Percentiles rank a stretch among this genome's conserved stretches.
phyloP scores from a whole-genome alignment of 2,113 vertebrate species.

The Hemiprocne comata region DNA sequence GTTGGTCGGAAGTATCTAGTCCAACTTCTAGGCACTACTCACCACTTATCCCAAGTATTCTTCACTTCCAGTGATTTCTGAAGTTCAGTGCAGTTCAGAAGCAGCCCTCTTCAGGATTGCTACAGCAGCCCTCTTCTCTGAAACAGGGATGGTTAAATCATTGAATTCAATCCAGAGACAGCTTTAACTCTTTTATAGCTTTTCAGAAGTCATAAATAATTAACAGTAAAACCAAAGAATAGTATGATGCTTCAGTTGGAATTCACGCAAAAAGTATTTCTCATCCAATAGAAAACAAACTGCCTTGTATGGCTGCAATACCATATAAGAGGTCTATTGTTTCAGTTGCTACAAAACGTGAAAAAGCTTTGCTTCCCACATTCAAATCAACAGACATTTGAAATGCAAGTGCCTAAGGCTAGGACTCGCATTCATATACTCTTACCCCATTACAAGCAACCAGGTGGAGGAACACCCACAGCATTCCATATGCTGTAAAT shows the following conservation, averaged over 20 bases:
- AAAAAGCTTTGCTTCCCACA: conserved; percentile 3
- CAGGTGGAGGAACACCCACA: conserved; percentile 21
- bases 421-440: neutral
- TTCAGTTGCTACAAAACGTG: neutral
- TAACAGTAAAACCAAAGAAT: conserved; percentile 12
- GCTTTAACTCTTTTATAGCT: conserved; percentile 24
- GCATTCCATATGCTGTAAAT: neutral
- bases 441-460: neutral
- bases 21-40: neutral
- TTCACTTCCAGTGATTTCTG: neutral
- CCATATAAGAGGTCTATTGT: conserved; percentile 14
- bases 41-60: neutral
- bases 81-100: neutral
- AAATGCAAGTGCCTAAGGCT: conserved; percentile 29
- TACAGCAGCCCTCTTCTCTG: neutral
- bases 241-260: neutral
- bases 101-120: neutral
- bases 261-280: neutral
- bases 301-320: conserved; percentile 2
- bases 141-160: neutral
- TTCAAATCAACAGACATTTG: neutral
- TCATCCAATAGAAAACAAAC: neutral
- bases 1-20: neutral
- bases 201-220: conserved; percentile 48
- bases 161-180: neutral